A percentile compares a stretch with the other conserved stretches of the same genome.
Evolutionary conservation across 37 sponge, comb jelly and placozoan species (phyloP).

Genomic region (Mnemiopsis leidyi): DNA sequence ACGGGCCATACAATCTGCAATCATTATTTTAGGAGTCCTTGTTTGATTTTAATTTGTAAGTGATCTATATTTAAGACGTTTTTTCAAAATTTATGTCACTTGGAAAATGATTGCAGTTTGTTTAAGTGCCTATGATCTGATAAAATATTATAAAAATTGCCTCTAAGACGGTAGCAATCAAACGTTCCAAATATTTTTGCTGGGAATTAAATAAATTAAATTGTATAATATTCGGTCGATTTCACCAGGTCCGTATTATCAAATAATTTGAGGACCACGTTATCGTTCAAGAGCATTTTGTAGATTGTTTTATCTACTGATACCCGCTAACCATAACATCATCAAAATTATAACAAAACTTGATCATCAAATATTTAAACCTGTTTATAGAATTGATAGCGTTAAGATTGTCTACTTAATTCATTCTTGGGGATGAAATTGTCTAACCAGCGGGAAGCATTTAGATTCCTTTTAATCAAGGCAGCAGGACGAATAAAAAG

Average conservation of each 20-base stretch:
- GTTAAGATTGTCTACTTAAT: neutral
- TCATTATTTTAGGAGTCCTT: too few species aligned
- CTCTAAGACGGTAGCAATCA: neutral
- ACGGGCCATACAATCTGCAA: neutral
- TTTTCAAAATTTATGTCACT: too few species aligned
- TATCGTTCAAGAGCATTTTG: neutral
- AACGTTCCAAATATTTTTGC: slow-evolving; percentile 21
- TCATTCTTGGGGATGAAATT: neutral
- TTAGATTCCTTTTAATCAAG: too few species aligned
- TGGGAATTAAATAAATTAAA: slow-evolving; percentile 29
- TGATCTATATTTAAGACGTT: too few species aligned
- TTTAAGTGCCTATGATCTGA: neutral
- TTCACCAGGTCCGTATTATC: neutral
- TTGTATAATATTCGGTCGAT: slow-evolving; percentile 20
- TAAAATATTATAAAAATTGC: neutral
- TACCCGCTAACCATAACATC: neutral
- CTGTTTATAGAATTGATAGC: neutral
- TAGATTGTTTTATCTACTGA: neutral
- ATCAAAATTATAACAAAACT: neutral
- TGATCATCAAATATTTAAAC: neutral
- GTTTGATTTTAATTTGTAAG: too few species aligned
- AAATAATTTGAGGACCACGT: neutral
- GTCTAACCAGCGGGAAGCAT: neutral
- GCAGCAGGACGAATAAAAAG: neutral
- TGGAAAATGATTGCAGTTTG: neutral